These are phyloP conservation scores for Drosophila crucigera DNA, from an alignment of 2,888 invertebrate species.

Conservation along the genomic window DNA sequence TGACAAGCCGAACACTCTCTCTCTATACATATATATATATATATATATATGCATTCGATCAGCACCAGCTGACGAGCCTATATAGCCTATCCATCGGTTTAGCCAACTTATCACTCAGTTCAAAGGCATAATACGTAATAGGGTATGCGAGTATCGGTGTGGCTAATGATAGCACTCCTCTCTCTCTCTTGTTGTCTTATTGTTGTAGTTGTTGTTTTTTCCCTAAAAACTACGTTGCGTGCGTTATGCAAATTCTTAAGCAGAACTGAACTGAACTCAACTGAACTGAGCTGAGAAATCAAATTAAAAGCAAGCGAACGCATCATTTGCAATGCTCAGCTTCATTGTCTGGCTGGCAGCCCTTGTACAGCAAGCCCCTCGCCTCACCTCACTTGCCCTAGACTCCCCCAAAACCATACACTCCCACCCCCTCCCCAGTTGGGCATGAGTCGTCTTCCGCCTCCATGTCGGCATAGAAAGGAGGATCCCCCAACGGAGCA, in stretches of 20 bases:
- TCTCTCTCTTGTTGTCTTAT: background rate
- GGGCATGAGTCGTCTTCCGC: conserved; percentile 6
- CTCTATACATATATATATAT: background rate
- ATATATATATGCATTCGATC: background rate
- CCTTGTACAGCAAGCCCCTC: conserved; percentile 18
- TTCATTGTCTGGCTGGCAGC: conserved; percentile 39
- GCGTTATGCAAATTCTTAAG: conserved; percentile 51
- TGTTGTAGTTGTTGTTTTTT: conserved; percentile 25
- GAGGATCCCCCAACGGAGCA: conserved; percentile 56
- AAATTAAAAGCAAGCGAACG: conserved; percentile 66
- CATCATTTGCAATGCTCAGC: conserved; percentile 57
- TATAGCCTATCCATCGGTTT: background rate
- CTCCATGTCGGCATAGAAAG: background rate
- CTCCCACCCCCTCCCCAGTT: background rate
- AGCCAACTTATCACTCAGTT: background rate
- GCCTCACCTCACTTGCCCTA: background rate
- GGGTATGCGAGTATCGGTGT: background rate
- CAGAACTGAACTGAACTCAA: conserved; percentile 44
- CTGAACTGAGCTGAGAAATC: conserved; percentile 58
- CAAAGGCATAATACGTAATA: background rate
- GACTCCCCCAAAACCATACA: background rate
- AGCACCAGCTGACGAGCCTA: background rate
- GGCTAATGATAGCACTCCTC: background rate
- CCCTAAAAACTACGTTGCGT: conserved; percentile 32
- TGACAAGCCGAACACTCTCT: background rate